Conservation (phyloP, 2,113 vertebrate genomes). For the Smithornis capensis region DNA sequence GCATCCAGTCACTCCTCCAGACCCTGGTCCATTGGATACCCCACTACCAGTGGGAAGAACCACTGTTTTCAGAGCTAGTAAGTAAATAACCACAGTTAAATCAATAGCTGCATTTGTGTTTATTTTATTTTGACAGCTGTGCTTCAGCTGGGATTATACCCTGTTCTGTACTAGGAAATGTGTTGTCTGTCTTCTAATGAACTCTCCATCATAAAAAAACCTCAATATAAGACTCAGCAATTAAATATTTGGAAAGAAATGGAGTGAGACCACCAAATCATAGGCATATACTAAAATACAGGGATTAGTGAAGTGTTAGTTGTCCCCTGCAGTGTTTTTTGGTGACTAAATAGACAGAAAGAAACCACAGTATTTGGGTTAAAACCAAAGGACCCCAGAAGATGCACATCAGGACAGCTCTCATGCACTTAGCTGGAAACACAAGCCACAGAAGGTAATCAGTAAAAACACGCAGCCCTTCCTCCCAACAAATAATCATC, state of each 20-base stretch:
- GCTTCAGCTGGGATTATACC: conserved; percentile 8
- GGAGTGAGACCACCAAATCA: neutral
- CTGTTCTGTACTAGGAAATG: neutral
- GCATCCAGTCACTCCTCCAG: neutral
- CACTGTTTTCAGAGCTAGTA: neutral
- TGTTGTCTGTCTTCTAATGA: neutral
- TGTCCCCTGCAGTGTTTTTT: neutral
- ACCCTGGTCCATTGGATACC: neutral
- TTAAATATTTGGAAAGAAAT: neutral
- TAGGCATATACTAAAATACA: neutral
- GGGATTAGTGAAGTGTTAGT: neutral
- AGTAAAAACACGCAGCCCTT: neutral
- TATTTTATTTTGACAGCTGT: conserved; percentile 25
- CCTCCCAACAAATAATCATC: neutral
- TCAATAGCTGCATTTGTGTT: neutral
- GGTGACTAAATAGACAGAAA: neutral
- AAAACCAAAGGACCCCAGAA: neutral
- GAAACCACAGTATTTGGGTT: neutral
- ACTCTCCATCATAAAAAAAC: neutral
- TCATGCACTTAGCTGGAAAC: neutral
- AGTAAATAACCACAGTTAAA: neutral
- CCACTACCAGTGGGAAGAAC: neutral
- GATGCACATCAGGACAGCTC: neutral
- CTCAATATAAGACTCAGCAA: neutral
- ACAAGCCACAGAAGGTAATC: neutral